Conservation (phyloP, 1,140 invertebrate genomes). For the Macrostomum lignano region DNA sequence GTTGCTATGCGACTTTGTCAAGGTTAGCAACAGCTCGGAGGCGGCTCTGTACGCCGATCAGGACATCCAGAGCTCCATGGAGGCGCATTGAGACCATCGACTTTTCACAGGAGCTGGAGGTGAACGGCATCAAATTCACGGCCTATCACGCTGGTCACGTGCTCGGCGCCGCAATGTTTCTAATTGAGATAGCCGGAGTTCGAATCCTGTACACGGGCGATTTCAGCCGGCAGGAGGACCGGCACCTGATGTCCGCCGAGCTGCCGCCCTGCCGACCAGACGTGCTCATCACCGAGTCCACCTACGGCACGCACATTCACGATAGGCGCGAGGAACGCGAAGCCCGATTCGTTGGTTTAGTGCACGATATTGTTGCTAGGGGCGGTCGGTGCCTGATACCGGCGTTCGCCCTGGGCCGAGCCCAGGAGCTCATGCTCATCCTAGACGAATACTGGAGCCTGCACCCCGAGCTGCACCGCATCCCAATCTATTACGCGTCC, state of each 20-base stretch:
- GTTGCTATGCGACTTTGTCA: too few relatives aligned
- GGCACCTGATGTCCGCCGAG: constrained; percentile 95
- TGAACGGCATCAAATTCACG: constrained; percentile 77
- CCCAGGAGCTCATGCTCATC: constrained; percentile 34
- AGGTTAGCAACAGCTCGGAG: too few relatives aligned
- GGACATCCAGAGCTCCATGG: too few relatives aligned
- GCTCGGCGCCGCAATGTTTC: constrained; percentile 94
- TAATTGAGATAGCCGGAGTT: constrained; percentile 91
- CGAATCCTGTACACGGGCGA: constrained; percentile 84
- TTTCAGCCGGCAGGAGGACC: constrained; percentile 86
- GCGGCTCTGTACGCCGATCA: too few relatives aligned
- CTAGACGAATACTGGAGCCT: constrained; percentile 85
- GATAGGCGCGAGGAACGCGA: constrained; percentile 88
- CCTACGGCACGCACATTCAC: constrained; percentile 94
- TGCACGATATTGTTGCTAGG: constrained; percentile 74
- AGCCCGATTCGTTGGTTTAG: constrained; percentile 62
- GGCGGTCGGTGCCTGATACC: constrained; percentile 90
- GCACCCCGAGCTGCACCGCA: constrained; percentile 87
- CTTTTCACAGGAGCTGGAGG: constrained; percentile 46
- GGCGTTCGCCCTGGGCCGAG: constrained; percentile 83
- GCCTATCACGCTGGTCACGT: constrained; percentile 93
- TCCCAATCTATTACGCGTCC: constrained; percentile 80
- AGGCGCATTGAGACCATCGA: constrained; percentile 40
- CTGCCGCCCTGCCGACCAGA: constrained; percentile 79
- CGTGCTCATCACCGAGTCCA: constrained; percentile 81